Evolutionary conservation across 2,797 vertebrate species (phyloP).

Genomic region (Epinephelus malabaricus): DNA sequence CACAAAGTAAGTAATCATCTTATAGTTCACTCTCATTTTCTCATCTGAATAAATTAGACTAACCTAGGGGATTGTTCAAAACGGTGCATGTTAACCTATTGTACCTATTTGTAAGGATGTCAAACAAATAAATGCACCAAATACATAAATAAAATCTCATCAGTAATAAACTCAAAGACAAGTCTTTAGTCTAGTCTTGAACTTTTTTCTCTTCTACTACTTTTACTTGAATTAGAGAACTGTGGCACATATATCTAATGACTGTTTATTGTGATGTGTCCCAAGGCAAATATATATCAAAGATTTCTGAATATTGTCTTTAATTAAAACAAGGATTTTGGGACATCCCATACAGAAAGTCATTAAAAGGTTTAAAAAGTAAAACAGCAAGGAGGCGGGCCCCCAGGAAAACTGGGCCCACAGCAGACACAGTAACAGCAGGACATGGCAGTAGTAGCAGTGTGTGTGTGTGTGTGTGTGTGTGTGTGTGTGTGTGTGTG

Average conservation of each 20-base stretch:
- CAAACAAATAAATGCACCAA: not conserved
- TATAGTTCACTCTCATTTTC: too few species aligned
- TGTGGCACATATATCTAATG: not conserved
- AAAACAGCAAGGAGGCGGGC: not conserved
- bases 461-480: conserved; percentile 8
- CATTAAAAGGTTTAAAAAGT: conserved; percentile 15
- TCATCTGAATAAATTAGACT: too few species aligned
- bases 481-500: conserved; percentile 19
- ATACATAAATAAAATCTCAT: not conserved
- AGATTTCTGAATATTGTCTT: not conserved
- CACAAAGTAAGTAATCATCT: too few species aligned
- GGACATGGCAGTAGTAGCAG: conserved; percentile 20
- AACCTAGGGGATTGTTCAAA: too few species aligned
- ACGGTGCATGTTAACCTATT: too few species aligned
- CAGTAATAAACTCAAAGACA: not conserved
- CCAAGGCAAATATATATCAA: too few species aligned
- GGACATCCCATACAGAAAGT: not conserved
- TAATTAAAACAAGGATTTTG: not conserved
- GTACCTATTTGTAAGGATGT: too few species aligned
- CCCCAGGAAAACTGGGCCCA: conserved; percentile 2
- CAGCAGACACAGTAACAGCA: conserved; percentile 64
- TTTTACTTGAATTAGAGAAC: not conserved
- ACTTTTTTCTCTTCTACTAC: not conserved
- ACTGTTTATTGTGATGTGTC: not conserved
- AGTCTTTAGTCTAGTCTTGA: not conserved